These are phyloP conservation scores for Gryllus longicercus DNA, from an alignment of 2,888 invertebrate genomes.

Conservation along the genomic window DNA sequence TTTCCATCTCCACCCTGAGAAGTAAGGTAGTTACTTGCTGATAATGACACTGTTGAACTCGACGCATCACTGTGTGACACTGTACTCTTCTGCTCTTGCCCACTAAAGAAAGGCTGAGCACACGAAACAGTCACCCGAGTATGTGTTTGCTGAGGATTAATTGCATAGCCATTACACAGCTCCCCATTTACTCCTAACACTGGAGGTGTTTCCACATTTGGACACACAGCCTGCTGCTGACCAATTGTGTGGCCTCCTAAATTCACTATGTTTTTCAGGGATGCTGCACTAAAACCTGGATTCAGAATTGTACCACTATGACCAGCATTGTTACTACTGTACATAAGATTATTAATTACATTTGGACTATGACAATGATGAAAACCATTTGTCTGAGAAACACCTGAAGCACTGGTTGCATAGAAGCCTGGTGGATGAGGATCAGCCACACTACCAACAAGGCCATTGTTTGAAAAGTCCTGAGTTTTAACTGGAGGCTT, in stretches of 20 bases:
- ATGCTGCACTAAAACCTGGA: constrained; percentile 29
- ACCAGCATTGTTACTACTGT: constrained; percentile 30
- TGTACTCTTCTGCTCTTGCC: constrained; percentile 32
- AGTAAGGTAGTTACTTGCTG: constrained; percentile 24
- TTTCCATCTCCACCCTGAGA: constrained; percentile 34
- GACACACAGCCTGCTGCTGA: constrained; percentile 29
- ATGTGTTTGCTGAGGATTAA: constrained; percentile 27
- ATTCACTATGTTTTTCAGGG: constrained; percentile 32
- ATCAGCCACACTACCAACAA: constrained; percentile 31
- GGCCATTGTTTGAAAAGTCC: constrained; percentile 33
- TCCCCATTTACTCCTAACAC: constrained; percentile 26
- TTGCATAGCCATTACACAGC: constrained; percentile 33
- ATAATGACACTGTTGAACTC: constrained; percentile 12
- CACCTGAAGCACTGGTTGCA: constrained; percentile 28
- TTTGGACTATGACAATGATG: constrained; percentile 34
- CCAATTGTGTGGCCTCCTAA: constrained; percentile 28
- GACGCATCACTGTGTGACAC: constrained; percentile 17
- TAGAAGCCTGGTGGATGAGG: constrained; percentile 34
- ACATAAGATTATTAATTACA: constrained; percentile 32
- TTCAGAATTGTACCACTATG: constrained; percentile 30
- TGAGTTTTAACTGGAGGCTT: constrained; percentile 32
- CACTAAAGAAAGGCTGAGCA: constrained; percentile 30
- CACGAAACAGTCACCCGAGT: constrained; percentile 31
- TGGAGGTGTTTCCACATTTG: constrained; percentile 30
- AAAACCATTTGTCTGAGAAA: constrained; percentile 33